These are phyloP conservation scores for Polyommatus icarus DNA, from an alignment of 2,888 invertebrate species.

Conservation along the genomic window DNA sequence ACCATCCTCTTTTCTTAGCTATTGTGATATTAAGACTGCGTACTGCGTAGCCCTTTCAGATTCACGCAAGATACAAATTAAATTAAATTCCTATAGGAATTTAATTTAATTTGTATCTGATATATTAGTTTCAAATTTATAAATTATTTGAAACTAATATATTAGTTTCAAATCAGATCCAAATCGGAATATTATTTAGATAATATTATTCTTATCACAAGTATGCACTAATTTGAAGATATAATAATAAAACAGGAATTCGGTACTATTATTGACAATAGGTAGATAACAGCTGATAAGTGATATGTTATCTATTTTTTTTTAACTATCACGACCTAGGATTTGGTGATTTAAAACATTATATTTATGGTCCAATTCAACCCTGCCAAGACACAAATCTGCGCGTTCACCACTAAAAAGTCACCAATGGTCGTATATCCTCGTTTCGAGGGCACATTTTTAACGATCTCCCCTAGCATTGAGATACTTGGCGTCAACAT, in stretches of 20 bases:
- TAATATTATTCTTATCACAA: not conserved
- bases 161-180: not conserved
- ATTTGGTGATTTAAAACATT: not conserved
- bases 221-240: not conserved
- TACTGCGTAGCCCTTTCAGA: not conserved
- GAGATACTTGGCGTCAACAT: too few relatives aligned
- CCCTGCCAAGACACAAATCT: too few relatives aligned
- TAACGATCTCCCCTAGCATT: too few relatives aligned
- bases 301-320: too few relatives aligned
- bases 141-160: too few relatives aligned
- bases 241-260: not conserved
- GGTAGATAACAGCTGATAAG: too few relatives aligned
- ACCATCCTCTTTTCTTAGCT: not conserved
- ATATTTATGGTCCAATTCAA: not conserved
- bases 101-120: too few relatives aligned
- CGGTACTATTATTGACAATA: not conserved
- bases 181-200: not conserved
- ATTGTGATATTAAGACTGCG: not conserved
- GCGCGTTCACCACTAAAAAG: too few relatives aligned
- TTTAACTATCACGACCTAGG: not conserved
- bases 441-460: too few relatives aligned
- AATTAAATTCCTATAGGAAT: not conserved
- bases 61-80: not conserved
- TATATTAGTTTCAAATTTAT: not conserved
- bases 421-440: too few relatives aligned